Evolutionary conservation across 2,113 vertebrate species (phyloP).

Genomic region (Hippocampus barbouri): DNA sequence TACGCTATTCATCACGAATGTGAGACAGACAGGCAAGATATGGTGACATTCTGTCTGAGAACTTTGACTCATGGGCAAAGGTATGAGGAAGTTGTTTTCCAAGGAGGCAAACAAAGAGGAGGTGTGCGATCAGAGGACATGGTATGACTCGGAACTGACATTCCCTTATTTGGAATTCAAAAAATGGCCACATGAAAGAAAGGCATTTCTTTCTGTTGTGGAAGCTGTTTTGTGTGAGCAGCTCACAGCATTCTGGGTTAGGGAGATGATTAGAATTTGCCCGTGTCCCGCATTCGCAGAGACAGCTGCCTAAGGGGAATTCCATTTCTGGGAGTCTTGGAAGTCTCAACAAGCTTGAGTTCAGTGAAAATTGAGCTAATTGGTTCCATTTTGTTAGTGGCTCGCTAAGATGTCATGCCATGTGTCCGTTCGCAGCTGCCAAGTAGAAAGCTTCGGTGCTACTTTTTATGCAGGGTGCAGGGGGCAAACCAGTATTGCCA

Average conservation of each 20-base stretch:
- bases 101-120: slow-evolving; percentile 9
- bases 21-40: slow-evolving; percentile 39
- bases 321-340: slow-evolving; percentile 53
- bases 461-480: slow-evolving; percentile 28
- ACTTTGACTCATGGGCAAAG: slow-evolving; percentile 60
- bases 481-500: slow-evolving; percentile 52
- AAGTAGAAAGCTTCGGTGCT: slow-evolving; percentile 47
- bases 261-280: slow-evolving; percentile 51
- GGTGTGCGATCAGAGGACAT: background rate
- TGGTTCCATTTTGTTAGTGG: slow-evolving; percentile 67
- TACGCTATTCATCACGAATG: slow-evolving; percentile 21
- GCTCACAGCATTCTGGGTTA: slow-evolving; percentile 7
- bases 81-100: slow-evolving; percentile 68
- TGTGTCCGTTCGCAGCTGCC: slow-evolving; percentile 58
- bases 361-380: slow-evolving; percentile 68
- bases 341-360: slow-evolving; percentile 61
- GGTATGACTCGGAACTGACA: slow-evolving; percentile 11
- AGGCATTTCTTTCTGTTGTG: slow-evolving; percentile 10
- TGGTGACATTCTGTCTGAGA: slow-evolving; percentile 52
- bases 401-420: slow-evolving; percentile 54
- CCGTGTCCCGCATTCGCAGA: slow-evolving; percentile 54
- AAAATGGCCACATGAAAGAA: slow-evolving; percentile 40
- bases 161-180: slow-evolving; percentile 38
- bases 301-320: slow-evolving; percentile 60
- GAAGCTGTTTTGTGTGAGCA: slow-evolving; percentile 1